phyloP scores from a whole-genome alignment of 1,140 invertebrate species.

The Zaprionus tsacasi region DNA sequence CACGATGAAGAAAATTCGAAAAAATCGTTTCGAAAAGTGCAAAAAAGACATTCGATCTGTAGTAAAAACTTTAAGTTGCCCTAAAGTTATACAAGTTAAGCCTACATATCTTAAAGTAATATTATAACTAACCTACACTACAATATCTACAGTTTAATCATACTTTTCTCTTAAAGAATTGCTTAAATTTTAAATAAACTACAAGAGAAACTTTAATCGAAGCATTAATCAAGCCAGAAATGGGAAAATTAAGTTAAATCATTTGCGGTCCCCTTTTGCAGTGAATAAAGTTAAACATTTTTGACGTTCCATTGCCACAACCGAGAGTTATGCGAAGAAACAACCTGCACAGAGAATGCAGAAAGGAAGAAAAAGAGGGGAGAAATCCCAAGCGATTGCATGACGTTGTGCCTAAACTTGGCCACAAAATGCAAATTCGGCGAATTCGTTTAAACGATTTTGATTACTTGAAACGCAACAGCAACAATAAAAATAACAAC shows the following conservation, averaged over 20 bases:
- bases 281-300: background rate
- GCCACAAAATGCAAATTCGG: conserved; percentile 64
- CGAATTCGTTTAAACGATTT: conserved; percentile 76
- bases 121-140: no score
- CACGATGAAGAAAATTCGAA: background rate
- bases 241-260: background rate
- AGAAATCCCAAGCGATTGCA: background rate
- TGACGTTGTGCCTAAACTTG: conserved; percentile 25
- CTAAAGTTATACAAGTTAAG: no score
- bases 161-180: no score
- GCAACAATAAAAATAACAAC: conserved; percentile 2
- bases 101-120: no score
- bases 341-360: background rate
- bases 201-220: background rate
- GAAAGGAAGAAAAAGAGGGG: background rate
- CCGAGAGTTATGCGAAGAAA: background rate
- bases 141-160: no score
- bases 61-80: no score
- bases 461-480: conserved; percentile 68
- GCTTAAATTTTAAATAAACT: no score
- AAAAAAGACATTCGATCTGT: conserved; percentile 6
- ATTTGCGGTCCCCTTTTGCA: background rate
- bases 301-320: background rate
- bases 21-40: background rate
- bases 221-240: background rate